A percentile compares a stretch with the other conserved stretches of the same genome.
These are phyloP conservation scores for Selenia dentaria DNA, from an alignment of 2,888 invertebrate genomes.

Conservation along the genomic window DNA sequence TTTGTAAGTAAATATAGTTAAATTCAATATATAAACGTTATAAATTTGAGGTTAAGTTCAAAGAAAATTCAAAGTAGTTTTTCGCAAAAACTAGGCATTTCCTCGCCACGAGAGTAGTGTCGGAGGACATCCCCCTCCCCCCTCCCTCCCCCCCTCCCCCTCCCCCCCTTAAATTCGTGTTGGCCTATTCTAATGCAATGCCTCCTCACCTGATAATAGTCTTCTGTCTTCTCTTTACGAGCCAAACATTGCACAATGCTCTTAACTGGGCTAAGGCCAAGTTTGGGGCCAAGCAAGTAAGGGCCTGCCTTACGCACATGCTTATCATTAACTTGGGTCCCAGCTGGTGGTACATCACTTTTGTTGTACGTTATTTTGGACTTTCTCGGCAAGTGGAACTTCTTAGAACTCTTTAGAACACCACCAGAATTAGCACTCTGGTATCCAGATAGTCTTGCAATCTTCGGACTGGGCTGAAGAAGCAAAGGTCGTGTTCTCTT, in stretches of 20 bases:
- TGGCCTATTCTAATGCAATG: too few species aligned
- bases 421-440: constrained; percentile 57
- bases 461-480: constrained; percentile 70
- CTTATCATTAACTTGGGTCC: constrained; percentile 81
- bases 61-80: too few species aligned
- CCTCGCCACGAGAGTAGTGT: too few species aligned
- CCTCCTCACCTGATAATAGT: constrained; percentile 86
- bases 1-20: too few species aligned
- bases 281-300: constrained; percentile 87
- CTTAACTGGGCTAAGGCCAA: constrained; percentile 90
- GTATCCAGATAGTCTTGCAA: constrained; percentile 65
- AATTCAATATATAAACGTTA: too few species aligned
- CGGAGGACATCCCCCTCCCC: too few species aligned
- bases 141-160: too few species aligned
- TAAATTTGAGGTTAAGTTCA: too few species aligned
- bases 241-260: constrained; percentile 91
- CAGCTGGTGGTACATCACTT: constrained; percentile 73
- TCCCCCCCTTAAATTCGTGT: too few species aligned
- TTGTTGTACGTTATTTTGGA: constrained; percentile 57
- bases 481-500: constrained; percentile 78
- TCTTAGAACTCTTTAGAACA: constrained; percentile 52
- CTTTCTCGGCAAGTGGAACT: constrained; percentile 54
- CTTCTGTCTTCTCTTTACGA: constrained; percentile 87
- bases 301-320: constrained; percentile 87
- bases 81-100: too few species aligned